Evolutionary conservation across 2,113 vertebrate genomes (phyloP).

Genomic region (Uria aalge): DNA sequence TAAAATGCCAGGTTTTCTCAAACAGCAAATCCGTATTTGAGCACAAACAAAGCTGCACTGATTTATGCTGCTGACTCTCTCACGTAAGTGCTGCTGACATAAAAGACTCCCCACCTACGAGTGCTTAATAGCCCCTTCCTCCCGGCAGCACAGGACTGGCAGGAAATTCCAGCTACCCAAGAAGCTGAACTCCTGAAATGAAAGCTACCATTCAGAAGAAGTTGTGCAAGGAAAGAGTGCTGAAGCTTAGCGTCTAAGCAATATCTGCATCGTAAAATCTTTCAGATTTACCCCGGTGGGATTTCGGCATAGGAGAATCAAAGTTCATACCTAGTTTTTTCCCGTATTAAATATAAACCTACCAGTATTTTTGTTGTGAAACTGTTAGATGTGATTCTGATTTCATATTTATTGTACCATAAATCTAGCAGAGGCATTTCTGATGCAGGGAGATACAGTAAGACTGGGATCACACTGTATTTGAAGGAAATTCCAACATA

Average conservation of each 20-base stretch:
- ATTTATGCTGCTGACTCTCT: not conserved
- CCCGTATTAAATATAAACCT: not conserved
- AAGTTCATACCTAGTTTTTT: not conserved
- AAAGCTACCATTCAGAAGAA: not conserved
- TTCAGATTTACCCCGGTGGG: not conserved
- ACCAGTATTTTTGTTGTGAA: not conserved
- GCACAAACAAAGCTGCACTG: not conserved
- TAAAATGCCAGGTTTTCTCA: not conserved
- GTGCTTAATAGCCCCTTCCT: not conserved
- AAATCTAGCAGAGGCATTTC: not conserved
- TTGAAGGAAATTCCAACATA: not conserved
- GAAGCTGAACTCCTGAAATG: not conserved
- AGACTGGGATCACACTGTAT: not conserved
- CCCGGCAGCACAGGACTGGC: not conserved
- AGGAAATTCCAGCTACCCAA: not conserved
- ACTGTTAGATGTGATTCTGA: not conserved
- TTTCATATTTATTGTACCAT: not conserved
- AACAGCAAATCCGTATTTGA: not conserved
- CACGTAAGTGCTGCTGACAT: not conserved
- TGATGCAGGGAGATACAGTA: not conserved
- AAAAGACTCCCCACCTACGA: not conserved
- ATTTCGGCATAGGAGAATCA: not conserved
- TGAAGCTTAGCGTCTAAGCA: not conserved
- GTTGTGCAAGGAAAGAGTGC: not conserved
- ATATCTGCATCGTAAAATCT: not conserved